A percentile compares a stretch with the other conserved stretches of the same genome.
Conservation (phyloP, 1,140 invertebrate genomes). For the Orius insidiosus region DNA sequence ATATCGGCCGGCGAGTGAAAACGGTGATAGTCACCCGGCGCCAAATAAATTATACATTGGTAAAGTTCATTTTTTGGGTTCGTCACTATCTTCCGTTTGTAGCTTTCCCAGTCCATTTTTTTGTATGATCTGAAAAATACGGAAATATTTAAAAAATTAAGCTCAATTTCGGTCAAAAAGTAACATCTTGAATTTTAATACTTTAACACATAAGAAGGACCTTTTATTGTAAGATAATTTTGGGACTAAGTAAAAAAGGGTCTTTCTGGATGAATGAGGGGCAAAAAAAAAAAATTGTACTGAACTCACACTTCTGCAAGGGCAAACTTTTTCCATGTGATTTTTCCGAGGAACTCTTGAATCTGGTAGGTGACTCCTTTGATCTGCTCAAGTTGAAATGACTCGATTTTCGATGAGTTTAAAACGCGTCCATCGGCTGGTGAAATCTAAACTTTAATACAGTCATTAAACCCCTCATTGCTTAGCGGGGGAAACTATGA, state of each 20-base stretch:
- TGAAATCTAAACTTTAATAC: conserved; percentile 22
- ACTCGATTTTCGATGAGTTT: conserved; percentile 72
- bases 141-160: conserved; percentile 1
- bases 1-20: conserved; percentile 94
- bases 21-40: conserved; percentile 95
- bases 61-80: conserved; percentile 61
- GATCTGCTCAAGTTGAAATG: conserved; percentile 78
- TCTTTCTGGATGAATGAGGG: conserved; percentile 19
- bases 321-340: conserved; percentile 40
- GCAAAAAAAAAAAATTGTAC: conserved; percentile 28
- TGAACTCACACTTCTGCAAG: conserved; percentile 79
- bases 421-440: conserved; percentile 63
- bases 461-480: too few species aligned
- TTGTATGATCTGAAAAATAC: background rate
- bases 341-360: conserved; percentile 66
- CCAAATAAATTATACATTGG: conserved; percentile 90
- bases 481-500: too few species aligned
- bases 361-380: conserved; percentile 85
- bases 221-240: too few species aligned
- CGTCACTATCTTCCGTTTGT: conserved; percentile 44
- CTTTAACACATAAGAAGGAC: background rate
- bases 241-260: background rate
- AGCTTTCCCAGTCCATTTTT: conserved; percentile 25
- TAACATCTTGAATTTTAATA: too few species aligned
- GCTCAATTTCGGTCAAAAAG: background rate